Percentiles rank a stretch among this genome's conserved stretches.
These are phyloP conservation scores for Drosophila ezoana DNA, from an alignment of 2,888 invertebrate species.

Conservation along the genomic window DNA sequence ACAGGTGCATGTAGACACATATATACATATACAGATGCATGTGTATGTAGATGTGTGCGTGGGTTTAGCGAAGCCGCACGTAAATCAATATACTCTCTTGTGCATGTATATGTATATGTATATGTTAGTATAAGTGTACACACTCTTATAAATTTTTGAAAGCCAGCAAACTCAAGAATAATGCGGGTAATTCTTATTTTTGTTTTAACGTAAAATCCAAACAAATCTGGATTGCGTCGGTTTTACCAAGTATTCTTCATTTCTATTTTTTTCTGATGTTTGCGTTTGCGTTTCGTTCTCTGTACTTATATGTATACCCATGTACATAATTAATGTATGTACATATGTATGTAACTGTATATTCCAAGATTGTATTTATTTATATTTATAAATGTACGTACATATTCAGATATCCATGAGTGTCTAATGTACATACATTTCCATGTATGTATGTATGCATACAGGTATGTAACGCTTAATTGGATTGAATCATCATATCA, in stretches of 20 bases:
- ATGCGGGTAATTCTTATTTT: conserved; percentile 40
- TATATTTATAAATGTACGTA: too few relatives aligned
- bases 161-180: conserved; percentile 35
- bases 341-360: neutral
- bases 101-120: neutral
- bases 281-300: conserved; percentile 27
- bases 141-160: conserved; percentile 44
- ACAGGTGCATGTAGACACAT: conserved; percentile 3
- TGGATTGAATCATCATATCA: conserved; percentile 25
- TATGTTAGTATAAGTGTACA: conserved; percentile 1
- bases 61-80: conserved; percentile 4
- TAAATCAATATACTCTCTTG: conserved; percentile 14
- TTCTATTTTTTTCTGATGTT: conserved; percentile 41
- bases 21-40: conserved; percentile 2
- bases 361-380: too few relatives aligned
- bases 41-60: neutral
- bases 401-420: too few relatives aligned
- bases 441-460: neutral
- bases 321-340: conserved; percentile 31
- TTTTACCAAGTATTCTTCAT: conserved; percentile 37
- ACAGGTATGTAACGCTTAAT: conserved; percentile 12
- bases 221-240: conserved; percentile 60
- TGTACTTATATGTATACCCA: conserved; percentile 23
- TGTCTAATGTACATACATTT: too few relatives aligned
- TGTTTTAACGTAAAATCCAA: conserved; percentile 42